Evolutionary conservation across 1,140 invertebrate genomes (phyloP).

Genomic region (Vollenhovia emeryi): DNA sequence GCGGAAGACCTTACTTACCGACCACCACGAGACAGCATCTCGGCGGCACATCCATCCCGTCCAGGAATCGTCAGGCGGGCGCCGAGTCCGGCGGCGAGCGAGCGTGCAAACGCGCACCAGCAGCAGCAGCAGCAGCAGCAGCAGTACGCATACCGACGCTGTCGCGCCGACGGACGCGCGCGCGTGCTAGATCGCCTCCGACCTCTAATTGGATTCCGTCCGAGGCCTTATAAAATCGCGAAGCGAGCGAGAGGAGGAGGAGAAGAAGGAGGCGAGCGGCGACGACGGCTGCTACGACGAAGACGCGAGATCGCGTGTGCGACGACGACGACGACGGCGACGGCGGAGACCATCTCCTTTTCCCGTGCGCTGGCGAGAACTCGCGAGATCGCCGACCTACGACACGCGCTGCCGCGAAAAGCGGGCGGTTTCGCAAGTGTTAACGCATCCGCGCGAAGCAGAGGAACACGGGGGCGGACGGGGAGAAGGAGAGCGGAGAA

Average conservation of each 20-base stretch:
- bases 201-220: conserved; percentile 75
- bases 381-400: conserved; percentile 36
- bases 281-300: background rate
- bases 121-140: conserved; percentile 13
- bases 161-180: conserved; percentile 49
- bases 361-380: background rate
- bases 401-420: conserved; percentile 20
- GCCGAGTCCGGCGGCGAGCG: conserved; percentile 5
- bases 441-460: background rate
- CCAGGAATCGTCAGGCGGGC: conserved; percentile 22
- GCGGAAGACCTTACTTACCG: conserved; percentile 54
- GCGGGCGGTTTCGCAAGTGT: conserved; percentile 14
- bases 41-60: conserved; percentile 19
- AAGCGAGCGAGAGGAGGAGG: conserved; percentile 1
- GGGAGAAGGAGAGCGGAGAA: background rate
- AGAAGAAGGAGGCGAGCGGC: conserved; percentile 3
- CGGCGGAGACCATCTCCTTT: conserved; percentile 14
- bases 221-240: conserved; percentile 78
- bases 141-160: background rate
- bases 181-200: conserved; percentile 74
- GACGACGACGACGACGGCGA: background rate
- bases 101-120: conserved; percentile 3
- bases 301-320: conserved; percentile 13
- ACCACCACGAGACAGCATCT: conserved; percentile 46
- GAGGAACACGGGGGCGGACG: background rate